Conservation (phyloP, 2,797 vertebrate genomes). For the Apogon hyalosoma region DNA sequence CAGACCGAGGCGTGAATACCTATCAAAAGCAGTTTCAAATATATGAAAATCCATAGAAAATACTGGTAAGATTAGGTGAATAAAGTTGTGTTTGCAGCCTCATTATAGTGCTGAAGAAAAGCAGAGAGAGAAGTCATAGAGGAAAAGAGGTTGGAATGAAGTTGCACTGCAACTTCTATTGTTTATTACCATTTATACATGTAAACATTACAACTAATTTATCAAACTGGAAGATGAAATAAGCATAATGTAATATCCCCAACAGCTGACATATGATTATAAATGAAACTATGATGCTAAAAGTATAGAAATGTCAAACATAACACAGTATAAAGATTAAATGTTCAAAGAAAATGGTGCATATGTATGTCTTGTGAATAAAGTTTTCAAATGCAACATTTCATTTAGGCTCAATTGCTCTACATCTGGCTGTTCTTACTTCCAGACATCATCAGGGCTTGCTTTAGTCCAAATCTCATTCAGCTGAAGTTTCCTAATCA, state of each 20-base stretch:
- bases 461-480: conserved; percentile 46
- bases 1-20: conserved; percentile 70
- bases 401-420: conserved; percentile 14
- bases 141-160: not conserved
- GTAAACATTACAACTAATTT: not conserved
- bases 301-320: conserved; percentile 6
- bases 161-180: not conserved
- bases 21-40: conserved; percentile 62
- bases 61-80: not conserved
- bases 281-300: not conserved
- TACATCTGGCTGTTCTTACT: conserved; percentile 57
- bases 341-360: not conserved
- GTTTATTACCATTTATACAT: conserved; percentile 1
- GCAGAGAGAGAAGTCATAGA: not conserved
- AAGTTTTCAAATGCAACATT: conserved; percentile 15
- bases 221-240: not conserved
- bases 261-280: not conserved
- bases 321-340: not conserved
- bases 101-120: not conserved
- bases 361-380: not conserved
- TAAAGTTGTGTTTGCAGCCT: conserved; percentile 6
- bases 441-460: conserved; percentile 36
- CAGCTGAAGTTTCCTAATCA: conserved; percentile 66
- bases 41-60: conserved; percentile 24
- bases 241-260: not conserved